Evolutionary conservation across 2,888 invertebrate species (phyloP), one percentile per base, ranked within the genome.

Genomic region (Clusia tigrina): DNA sequence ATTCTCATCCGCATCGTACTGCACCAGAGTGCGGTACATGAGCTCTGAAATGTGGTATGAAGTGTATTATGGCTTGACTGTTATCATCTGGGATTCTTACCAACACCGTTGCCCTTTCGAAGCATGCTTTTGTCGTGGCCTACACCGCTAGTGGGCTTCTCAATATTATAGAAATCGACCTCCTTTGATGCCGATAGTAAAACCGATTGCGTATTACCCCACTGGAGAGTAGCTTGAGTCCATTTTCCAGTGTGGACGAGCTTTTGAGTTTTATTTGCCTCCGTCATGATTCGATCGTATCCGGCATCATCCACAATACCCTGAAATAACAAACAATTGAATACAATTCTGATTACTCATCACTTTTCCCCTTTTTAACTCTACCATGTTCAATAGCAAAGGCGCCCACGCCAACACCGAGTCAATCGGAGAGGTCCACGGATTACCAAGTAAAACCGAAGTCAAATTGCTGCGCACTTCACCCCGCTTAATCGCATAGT

Each of bases 381-480:
- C 85, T 83, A 90, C 91, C 74, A 91, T 89, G 17, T 89, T 87
- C 24, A 91, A 86, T 9, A 96, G 86, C 72, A 90, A 89, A 0
- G 91, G 91, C 0, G 90, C 94, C 95, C 95, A 96, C 0, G 91
- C 90, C 32, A 91, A 83, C 0, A 93, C 92, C 0, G 91, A 90
- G 78, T 95, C 94, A 57, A 94, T 88, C 0, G 95, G 94, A 1
- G 92, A 91, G 66, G 95, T 92, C 95, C 95, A 96, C 0, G 95
- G 89, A 81, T 95, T 95, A 1, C 95, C 95, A 81, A 96, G 86
- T 0, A 89, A 91, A 22, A 96, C 88, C 0, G 95, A 95, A 73
- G 86, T 86, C 56, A 96, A 86, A 71, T 92, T 91, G 42, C 90
- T 89, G 53, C 85, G 83, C 24, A 93, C 87, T 37, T 86, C 85